Evolutionary conservation across 2,797 vertebrate genomes (phyloP).

Genomic region (Pelodytes ibericus): DNA sequence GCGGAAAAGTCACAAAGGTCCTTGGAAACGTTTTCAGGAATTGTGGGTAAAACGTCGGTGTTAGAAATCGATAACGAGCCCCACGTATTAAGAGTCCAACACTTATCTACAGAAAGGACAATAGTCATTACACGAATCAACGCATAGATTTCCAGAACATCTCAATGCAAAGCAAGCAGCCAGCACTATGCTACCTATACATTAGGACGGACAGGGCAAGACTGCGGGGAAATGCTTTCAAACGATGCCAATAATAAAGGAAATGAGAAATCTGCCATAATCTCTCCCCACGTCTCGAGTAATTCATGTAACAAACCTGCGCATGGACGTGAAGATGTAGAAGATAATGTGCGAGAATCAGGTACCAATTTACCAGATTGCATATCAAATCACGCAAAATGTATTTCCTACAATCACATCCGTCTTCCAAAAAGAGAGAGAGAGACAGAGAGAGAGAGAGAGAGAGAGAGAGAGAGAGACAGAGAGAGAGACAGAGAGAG

Average conservation of each 20-base stretch:
- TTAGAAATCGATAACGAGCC: neutral
- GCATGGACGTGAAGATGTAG: neutral
- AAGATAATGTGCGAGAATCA: neutral
- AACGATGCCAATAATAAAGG: neutral
- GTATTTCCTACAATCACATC: no score
- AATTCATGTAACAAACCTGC: neutral
- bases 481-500: no score
- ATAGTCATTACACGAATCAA: conserved; percentile 22
- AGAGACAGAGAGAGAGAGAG: no score
- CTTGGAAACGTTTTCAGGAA: neutral
- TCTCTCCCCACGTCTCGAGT: neutral
- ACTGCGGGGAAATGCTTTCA: neutral
- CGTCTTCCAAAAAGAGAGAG: no score
- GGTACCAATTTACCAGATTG: no score
- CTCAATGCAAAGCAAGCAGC: neutral
- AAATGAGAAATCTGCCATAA: neutral
- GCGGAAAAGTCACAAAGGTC: conserved; percentile 19
- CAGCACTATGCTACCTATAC: neutral
- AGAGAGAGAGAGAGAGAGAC: no score
- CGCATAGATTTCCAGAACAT: conserved; percentile 13
- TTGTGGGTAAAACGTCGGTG: neutral
- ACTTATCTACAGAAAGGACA: conserved; percentile 43
- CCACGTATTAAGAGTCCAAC: conserved; percentile 22
- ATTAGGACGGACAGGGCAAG: neutral
- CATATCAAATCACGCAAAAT: no score